Evolutionary conservation across 2,797 vertebrate species (phyloP).

Genomic region (Chrosomus eos): DNA sequence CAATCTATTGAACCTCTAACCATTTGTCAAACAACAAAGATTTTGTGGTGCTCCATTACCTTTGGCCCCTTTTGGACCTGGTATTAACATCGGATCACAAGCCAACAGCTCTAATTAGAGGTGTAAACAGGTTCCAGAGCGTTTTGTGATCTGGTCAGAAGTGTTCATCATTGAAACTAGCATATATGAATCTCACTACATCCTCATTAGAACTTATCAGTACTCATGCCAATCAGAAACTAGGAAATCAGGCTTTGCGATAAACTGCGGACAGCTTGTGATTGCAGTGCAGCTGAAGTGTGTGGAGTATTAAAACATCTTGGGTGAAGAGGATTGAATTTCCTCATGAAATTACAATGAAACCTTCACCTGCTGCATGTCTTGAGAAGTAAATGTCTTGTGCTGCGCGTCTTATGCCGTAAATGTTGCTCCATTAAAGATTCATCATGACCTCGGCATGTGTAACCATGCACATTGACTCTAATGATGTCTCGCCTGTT

Average conservation of each 20-base stretch:
- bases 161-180: background rate
- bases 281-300: background rate
- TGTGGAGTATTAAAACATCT: background rate
- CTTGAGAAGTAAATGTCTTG: background rate
- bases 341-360: slow-evolving; percentile 1
- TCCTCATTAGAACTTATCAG: slow-evolving; percentile 16
- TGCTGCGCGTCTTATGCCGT: background rate
- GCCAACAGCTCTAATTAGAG: background rate
- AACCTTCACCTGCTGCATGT: background rate
- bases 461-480: slow-evolving; percentile 54
- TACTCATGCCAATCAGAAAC: slow-evolving; percentile 18
- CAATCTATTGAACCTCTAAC: background rate
- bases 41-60: background rate
- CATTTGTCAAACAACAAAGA: slow-evolving; percentile 11
- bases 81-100: background rate
- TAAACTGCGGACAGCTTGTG: background rate
- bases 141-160: background rate
- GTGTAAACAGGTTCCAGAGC: background rate
- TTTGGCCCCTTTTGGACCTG: background rate
- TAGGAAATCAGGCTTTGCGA: background rate
- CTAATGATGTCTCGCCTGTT: slow-evolving; percentile 60
- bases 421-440: slow-evolving; percentile 16
- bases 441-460: slow-evolving; percentile 29
- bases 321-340: background rate
- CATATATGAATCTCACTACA: background rate